Conservation (phyloP, 2,888 invertebrate species). For the Drosophila mettleri region DNA sequence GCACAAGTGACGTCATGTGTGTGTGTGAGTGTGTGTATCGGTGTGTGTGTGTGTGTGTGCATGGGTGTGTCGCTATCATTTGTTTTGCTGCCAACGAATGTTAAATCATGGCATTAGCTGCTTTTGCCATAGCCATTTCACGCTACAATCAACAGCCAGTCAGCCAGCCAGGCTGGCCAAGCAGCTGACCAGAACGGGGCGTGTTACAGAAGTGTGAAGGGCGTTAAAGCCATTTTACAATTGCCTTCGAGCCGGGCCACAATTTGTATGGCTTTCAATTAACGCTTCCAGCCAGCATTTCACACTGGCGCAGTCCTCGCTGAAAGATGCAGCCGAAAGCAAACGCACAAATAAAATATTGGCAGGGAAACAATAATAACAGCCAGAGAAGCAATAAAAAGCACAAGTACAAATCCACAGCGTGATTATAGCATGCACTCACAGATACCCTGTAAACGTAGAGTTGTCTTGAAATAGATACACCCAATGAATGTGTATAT, state of each 20-base stretch:
- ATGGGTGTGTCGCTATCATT: conserved; percentile 11
- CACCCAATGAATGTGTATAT: neutral
- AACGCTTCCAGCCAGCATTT: conserved; percentile 55
- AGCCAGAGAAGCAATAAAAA: conserved; percentile 48
- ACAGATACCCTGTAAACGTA: conserved; percentile 2
- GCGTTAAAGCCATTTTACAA: conserved; percentile 63
- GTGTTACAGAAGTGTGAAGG: neutral
- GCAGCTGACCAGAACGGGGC: conserved; percentile 11
- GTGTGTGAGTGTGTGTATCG: conserved; percentile 8
- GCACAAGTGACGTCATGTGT: conserved; percentile 8
- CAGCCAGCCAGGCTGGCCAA: no score
- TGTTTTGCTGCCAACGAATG: conserved; percentile 39
- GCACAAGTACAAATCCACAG: neutral
- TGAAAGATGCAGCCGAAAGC: conserved; percentile 54
- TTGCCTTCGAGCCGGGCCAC: conserved; percentile 67
- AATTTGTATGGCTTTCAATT: conserved; percentile 80
- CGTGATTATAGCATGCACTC: neutral
- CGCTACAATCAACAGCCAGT: conserved; percentile 68
- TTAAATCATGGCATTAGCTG: conserved; percentile 59
- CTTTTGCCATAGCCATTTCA: conserved; percentile 60
- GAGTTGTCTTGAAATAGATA: neutral
- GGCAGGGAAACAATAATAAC: conserved; percentile 53
- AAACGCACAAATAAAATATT: conserved; percentile 73
- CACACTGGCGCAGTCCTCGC: conserved; percentile 32
- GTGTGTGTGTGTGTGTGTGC: conserved; percentile 1